Evolutionary conservation across 2,797 vertebrate genomes (phyloP).

Genomic region (Parauchenoglanis punctatus): DNA sequence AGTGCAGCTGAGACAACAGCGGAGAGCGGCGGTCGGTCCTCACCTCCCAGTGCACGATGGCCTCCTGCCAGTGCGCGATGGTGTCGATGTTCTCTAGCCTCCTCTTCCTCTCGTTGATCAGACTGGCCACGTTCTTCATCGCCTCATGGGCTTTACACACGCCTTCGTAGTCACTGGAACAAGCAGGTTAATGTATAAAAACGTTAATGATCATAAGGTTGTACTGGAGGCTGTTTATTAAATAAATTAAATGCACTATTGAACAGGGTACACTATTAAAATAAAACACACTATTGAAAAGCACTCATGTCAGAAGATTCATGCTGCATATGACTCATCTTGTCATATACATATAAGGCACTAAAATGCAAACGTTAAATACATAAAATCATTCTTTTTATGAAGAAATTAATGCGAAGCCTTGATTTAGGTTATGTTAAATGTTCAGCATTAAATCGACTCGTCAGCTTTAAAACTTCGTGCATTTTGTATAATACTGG

Average conservation of each 20-base stretch:
- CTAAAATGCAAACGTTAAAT: neutral
- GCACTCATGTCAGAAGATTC: neutral
- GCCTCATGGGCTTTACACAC: slow-evolving; percentile 89
- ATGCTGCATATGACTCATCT: neutral
- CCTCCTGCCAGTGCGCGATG: slow-evolving; percentile 94
- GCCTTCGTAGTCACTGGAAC: slow-evolving; percentile 83
- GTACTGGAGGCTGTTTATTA: neutral
- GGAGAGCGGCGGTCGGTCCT: slow-evolving; percentile 47
- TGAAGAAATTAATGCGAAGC: neutral
- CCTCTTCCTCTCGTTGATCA: slow-evolving; percentile 96
- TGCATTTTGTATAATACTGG: neutral
- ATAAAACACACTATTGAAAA: neutral
- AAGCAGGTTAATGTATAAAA: neutral
- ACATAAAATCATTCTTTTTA: neutral
- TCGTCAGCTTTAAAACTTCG: neutral
- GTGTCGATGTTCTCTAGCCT: slow-evolving; percentile 92
- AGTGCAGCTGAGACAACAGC: slow-evolving; percentile 34
- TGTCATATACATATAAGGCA: neutral
- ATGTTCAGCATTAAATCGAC: neutral
- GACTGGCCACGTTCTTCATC: slow-evolving; percentile 96
- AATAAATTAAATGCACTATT: too few species aligned
- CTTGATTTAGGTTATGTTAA: neutral
- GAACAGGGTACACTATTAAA: too few species aligned
- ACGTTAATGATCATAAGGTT: neutral
- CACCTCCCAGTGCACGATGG: slow-evolving; percentile 95